Evolutionary conservation across 2,113 vertebrate genomes (phyloP), one percentile per base, ranked within the genome.

Genomic region (Chrysochloris asiatica): DNA sequence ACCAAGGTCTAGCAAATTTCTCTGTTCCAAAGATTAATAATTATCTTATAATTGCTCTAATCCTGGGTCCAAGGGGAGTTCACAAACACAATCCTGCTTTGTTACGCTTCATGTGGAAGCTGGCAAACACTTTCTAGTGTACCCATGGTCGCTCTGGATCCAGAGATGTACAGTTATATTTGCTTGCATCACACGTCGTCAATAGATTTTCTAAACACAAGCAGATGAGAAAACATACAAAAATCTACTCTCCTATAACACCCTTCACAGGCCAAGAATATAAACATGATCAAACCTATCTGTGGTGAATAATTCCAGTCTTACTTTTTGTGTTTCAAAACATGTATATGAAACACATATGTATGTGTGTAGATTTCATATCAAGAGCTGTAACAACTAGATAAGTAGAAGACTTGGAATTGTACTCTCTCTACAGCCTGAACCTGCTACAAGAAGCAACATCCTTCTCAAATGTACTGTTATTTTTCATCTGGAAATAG

Each of bases 401-500:
- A 16, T 28, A 12, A 33, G 84, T 52, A 67, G 36, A 41, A 52
- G 28, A 43, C n/a, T n/a, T 52, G 43, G 1, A 54, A 79, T 72
- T 3, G 59, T 3, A 45, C 7, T 28, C 13, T 56, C 28, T 67
- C 9, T 28, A 30, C 1, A 56, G 33, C n/a, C 36, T 88, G 22
- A 52, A 86, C 21, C 30, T 50, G 45, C 67, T 72, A 61, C 45
- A 54, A 78, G 26, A 84, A 75, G 43, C n/a, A 13, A 26, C 41
- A 47, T 6, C 36, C 63, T 47, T 82, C 83, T 82, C 38, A 45
- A 80, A 56, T 56, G 38, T 47, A 61, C 13, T 41, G 38, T 45
- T 28, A 21, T 75, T 86, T 65, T 89, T 69, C 75, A 63, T 88
- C 72, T 82, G 69, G 96, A 86, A 96, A 85, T 24, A 67, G 59